Evolutionary conservation across 2,113 vertebrate species (phyloP), one percentile per base, ranked within the genome.

Genomic region (Meleagris gallopavo): DNA sequence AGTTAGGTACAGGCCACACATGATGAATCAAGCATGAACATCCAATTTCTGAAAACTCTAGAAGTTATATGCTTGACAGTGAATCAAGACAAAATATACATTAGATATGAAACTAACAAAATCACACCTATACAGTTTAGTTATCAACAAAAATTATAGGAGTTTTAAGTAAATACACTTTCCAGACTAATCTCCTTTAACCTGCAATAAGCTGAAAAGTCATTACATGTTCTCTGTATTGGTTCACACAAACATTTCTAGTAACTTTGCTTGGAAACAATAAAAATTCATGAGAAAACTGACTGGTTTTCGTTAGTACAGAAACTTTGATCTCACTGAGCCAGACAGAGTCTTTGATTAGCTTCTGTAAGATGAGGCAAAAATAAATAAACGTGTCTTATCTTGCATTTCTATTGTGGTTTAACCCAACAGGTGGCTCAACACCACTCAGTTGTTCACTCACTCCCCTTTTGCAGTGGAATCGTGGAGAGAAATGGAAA

Each of bases 11-110:
- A 79, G 45, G 67, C 71, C 92, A 50, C 86, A 89, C 45, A 61
- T 20, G 38, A 94, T 91, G 78, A 91, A 90, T 89, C 58, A 90
- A 83, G 67, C 60, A 85, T 50, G 64, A 94, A 87, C 81, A 80
- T 95, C 93, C 89, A 71, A 97, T 85, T 91, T 94, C 64, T 91
- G 45, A 50, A 85, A 79, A 89, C 86, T 94, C 94, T 85, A 70
- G 94, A 91, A 89, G 71, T 78, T 79, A 3, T 3, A 2, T 52
- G 46, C 14, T 76, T 94, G 70, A 70, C 94, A 92, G 86, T 84
- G 84, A 94, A 89, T 55, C 71, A 81, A 92, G 60, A 48, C 78
- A 94, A 94, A 96, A 77, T 79, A 71, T 83, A 89, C 13, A 1
- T 94, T 71, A 95, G 76, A 94, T 95, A 94, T 41, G n/a, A 88